Conservation (phyloP, 2,797 vertebrate species). For the Sebastes steindachneri region DNA sequence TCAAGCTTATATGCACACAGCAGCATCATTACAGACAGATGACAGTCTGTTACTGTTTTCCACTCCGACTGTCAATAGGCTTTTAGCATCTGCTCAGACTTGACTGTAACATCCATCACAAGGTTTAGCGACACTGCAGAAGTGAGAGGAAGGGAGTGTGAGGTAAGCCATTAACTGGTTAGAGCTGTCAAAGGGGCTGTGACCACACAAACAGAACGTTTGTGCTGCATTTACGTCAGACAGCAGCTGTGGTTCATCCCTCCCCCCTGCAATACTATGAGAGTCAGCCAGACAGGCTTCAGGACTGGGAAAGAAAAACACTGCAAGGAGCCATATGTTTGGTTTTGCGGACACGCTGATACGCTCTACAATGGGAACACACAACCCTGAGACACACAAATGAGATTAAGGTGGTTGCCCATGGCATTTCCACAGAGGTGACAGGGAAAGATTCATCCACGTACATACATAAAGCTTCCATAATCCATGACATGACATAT, state of each 20-base stretch:
- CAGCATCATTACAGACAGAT: conserved; percentile 38
- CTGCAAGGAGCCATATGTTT: conserved; percentile 47
- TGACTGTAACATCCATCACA: conserved; percentile 29
- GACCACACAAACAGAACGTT: conserved; percentile 79
- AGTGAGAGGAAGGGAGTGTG: conserved; percentile 56
- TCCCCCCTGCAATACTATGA: conserved; percentile 43
- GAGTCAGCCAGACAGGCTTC: conserved; percentile 64
- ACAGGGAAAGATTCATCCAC: conserved; percentile 41
- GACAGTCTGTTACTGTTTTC: conserved; percentile 29
- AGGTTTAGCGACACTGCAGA: conserved; percentile 40
- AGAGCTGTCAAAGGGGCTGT: conserved; percentile 74
- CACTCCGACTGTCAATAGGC: conserved; percentile 19
- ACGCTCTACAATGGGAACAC: conserved; percentile 32
- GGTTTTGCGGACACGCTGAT: conserved; percentile 47
- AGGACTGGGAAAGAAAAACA: conserved; percentile 66
- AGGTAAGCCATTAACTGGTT: conserved; percentile 75
- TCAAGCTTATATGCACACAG: conserved; percentile 7
- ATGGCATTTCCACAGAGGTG: conserved; percentile 48
- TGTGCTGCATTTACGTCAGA: conserved; percentile 85
- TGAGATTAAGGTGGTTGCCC: conserved; percentile 50
- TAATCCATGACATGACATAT: conserved; percentile 75
- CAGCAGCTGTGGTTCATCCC: conserved; percentile 76
- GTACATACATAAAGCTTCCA: conserved; percentile 51
- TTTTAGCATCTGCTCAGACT: conserved; percentile 45
- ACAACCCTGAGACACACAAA: conserved; percentile 47